These are phyloP conservation scores for Octomys mimax DNA, from an alignment of 2,797 vertebrate genomes.

Conservation along the genomic window DNA sequence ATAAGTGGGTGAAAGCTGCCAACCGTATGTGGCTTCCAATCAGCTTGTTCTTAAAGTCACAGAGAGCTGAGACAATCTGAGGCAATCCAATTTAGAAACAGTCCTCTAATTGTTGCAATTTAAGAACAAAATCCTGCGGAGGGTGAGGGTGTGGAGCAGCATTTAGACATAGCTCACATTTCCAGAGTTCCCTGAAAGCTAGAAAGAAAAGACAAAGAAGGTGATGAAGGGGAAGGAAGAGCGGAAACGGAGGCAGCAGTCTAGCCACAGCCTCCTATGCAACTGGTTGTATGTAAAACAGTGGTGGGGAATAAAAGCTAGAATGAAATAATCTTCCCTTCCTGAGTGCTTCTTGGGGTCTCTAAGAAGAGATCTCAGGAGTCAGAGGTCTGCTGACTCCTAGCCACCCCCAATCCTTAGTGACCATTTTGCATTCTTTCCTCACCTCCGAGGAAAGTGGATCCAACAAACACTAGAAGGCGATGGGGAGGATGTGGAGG, in stretches of 20 bases:
- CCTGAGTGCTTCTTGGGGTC: background rate
- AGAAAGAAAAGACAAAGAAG: background rate
- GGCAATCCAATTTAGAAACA: conserved; percentile 60
- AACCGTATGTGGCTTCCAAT: conserved; percentile 63
- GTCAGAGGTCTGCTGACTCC: background rate
- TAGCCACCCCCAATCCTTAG: conserved; percentile 10
- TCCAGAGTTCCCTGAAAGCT: background rate
- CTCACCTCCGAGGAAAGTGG: conserved; percentile 45
- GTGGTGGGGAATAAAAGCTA: background rate
- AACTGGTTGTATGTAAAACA: background rate
- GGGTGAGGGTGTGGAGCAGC: background rate
- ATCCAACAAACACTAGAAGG: conserved; percentile 25
- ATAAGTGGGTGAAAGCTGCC: conserved; percentile 79
- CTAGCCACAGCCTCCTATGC: background rate
- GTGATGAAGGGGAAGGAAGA: background rate
- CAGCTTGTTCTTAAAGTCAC: conserved; percentile 72
- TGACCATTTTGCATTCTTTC: background rate
- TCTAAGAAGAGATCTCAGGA: background rate
- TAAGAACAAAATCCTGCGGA: conserved; percentile 39
- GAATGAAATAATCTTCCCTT: background rate
- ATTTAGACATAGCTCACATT: background rate
- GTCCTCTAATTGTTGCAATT: conserved; percentile 54
- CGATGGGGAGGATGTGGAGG: background rate
- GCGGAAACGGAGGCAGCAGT: background rate
- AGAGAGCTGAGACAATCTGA: conserved; percentile 61